These are phyloP conservation scores for Gracilinanus agilis DNA, from an alignment of 2,113 vertebrate species.

Conservation along the genomic window DNA sequence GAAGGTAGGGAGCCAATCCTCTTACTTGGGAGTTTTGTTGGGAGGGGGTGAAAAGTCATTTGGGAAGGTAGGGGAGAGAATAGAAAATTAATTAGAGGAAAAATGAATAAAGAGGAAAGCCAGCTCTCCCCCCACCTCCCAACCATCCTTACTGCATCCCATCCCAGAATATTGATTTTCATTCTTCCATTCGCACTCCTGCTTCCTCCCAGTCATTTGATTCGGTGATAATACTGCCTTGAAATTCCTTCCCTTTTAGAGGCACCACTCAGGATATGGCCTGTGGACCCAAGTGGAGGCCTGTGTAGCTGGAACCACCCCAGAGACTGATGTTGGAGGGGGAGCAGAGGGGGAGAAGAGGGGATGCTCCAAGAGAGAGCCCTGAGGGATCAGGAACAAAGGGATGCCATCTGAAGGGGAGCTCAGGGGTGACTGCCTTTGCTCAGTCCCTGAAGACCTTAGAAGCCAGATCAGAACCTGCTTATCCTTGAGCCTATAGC, in stretches of 20 bases:
- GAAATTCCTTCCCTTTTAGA: conserved; percentile 92
- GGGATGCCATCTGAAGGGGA: neutral
- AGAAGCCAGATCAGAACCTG: neutral
- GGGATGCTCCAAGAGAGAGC: neutral
- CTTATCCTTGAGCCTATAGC: neutral
- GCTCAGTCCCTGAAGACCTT: neutral
- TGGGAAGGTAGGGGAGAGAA: neutral
- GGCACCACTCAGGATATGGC: conserved; percentile 79
- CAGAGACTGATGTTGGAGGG: neutral
- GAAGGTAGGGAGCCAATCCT: neutral
- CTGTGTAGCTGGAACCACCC: neutral
- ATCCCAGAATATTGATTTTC: conserved; percentile 2
- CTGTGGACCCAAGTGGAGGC: conserved; percentile 16
- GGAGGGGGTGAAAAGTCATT: neutral
- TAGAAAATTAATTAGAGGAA: neutral
- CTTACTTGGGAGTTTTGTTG: neutral
- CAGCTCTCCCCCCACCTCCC: conserved; percentile 15
- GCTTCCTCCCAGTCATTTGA: neutral
- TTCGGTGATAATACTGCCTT: conserved; percentile 63
- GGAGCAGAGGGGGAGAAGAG: neutral
- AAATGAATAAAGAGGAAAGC: conserved; percentile 44
- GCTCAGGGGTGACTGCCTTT: neutral
- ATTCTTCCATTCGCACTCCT: conserved; percentile 8
- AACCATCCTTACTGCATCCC: conserved; percentile 24
- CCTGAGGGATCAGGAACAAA: neutral